These are phyloP conservation scores for Procavia capensis DNA, from an alignment of 2,113 vertebrate species.

Conservation along the genomic window DNA sequence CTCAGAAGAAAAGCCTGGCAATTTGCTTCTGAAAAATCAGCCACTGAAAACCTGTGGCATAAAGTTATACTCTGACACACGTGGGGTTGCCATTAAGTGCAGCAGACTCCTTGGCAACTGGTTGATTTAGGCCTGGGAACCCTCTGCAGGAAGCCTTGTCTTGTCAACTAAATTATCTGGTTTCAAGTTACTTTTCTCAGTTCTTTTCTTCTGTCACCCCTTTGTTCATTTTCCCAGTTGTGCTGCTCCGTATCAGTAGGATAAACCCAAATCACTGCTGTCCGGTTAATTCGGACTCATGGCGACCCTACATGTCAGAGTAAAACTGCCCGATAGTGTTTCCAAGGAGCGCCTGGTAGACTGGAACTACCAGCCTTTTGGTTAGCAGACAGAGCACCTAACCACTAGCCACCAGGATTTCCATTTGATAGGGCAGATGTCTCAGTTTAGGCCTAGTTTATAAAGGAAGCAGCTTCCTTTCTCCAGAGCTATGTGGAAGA, in stretches of 20 bases:
- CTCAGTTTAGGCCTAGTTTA: neutral
- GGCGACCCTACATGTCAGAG: no score
- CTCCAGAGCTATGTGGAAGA: neutral
- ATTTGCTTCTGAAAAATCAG: neutral
- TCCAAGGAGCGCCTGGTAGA: no score
- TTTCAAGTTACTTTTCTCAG: neutral
- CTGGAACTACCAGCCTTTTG: no score
- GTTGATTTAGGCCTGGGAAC: neutral
- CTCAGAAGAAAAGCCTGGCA: neutral
- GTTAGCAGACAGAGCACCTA: no score
- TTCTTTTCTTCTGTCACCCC: neutral
- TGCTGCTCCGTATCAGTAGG: no score
- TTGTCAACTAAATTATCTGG: neutral
- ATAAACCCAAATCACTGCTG: no score
- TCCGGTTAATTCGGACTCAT: no score
- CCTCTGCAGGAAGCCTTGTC: neutral
- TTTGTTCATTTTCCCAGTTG: neutral
- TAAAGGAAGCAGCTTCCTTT: neutral
- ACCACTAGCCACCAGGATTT: no score
- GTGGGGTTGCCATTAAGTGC: neutral
- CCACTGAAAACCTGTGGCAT: neutral
- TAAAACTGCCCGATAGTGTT: no score
- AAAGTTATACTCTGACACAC: neutral
- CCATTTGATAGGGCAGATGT: fast-evolving
- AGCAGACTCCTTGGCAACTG: neutral